Evolutionary conservation across 2,888 invertebrate species (phyloP).

Genomic region (Philaethria dido): DNA sequence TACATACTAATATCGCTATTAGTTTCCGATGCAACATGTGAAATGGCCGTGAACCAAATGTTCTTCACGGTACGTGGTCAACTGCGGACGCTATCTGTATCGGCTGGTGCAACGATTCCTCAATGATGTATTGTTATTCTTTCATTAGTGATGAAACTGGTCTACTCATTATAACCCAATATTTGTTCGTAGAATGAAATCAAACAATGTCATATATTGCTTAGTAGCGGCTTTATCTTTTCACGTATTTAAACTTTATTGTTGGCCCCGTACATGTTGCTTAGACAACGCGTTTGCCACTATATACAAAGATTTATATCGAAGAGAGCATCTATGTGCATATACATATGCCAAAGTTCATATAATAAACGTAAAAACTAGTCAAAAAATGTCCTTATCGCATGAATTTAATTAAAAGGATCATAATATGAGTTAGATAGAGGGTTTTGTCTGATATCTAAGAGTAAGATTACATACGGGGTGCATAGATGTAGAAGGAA

Average conservation of each 20-base stretch:
- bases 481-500: no score
- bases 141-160: conserved; percentile 65
- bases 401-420: no score
- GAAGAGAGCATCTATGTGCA: no score
- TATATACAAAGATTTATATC: no score
- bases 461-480: not conserved
- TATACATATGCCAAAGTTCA: no score
- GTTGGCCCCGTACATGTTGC: no score
- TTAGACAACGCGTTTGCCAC: no score
- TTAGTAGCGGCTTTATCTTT: not conserved
- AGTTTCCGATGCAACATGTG: conserved; percentile 37
- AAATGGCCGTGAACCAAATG: conserved; percentile 72
- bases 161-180: conserved; percentile 22
- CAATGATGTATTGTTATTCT: conserved; percentile 72
- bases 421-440: no score
- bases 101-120: conserved; percentile 53
- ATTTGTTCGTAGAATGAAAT: conserved; percentile 10
- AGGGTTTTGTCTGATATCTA: not conserved
- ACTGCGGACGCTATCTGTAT: conserved; percentile 47
- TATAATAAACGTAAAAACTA: no score
- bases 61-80: conserved; percentile 68
- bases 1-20: conserved; percentile 25
- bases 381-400: no score
- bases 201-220: not conserved
- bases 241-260: no score